phyloP scores from a whole-genome alignment of 2,888 invertebrate species.

The Sylvicola fuscatus region DNA sequence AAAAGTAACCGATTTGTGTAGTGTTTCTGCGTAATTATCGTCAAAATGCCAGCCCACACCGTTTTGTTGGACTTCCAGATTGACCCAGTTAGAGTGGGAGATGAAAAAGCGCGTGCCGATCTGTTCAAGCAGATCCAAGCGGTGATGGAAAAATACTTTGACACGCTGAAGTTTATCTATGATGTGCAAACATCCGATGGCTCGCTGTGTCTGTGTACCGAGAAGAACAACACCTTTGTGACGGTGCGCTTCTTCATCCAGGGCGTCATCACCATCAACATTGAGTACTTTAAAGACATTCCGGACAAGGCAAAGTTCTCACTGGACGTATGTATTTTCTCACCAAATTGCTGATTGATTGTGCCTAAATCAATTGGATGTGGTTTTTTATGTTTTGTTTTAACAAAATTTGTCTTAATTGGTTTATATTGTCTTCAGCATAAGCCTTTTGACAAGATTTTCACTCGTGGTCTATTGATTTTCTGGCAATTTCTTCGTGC shows the following conservation, averaged over 20 bases:
- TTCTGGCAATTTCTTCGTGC: too few relatives aligned
- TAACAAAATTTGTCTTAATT: too few relatives aligned
- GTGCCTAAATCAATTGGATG: too few relatives aligned
- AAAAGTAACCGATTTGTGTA: too few relatives aligned
- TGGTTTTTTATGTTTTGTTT: too few relatives aligned
- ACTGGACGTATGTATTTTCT: slow-evolving; percentile 42
- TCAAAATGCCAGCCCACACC: slow-evolving; percentile 54
- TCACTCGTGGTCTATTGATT: too few relatives aligned
- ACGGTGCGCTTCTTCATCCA: slow-evolving; percentile 51
- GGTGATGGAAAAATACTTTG: slow-evolving; percentile 48
- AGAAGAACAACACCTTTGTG: slow-evolving; percentile 46
- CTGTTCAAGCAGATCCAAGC: slow-evolving; percentile 45
- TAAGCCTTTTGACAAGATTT: too few relatives aligned
- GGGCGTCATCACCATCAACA: slow-evolving; percentile 59
- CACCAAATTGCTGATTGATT: slow-evolving; percentile 1
- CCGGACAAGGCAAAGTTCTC: slow-evolving; percentile 49
- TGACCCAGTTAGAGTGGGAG: slow-evolving; percentile 42
- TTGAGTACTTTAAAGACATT: slow-evolving; percentile 62
- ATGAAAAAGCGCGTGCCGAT: slow-evolving; percentile 40
- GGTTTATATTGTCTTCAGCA: too few relatives aligned
- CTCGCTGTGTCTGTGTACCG: slow-evolving; percentile 45
- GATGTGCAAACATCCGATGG: slow-evolving; percentile 49
- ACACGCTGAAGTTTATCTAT: slow-evolving; percentile 44
- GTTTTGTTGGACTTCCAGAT: slow-evolving; percentile 61
- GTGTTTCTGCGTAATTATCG: too few relatives aligned